Conservation (phyloP, 1,140 invertebrate species). For the Orussus abietinus region DNA sequence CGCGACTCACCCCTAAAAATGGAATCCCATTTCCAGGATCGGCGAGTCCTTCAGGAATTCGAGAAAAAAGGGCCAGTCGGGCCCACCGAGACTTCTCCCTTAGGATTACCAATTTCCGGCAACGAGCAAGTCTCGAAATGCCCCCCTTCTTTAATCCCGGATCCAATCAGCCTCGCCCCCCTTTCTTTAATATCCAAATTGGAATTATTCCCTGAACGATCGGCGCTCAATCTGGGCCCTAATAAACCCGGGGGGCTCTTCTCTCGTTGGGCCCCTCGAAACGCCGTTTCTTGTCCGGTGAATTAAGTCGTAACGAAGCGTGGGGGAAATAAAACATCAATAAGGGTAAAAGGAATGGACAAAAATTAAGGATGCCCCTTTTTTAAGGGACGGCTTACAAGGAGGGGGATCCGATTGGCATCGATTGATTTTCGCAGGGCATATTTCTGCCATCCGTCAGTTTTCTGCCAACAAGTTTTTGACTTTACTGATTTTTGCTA, state of each 20-base stretch:
- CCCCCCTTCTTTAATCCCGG: slow-evolving; percentile 9
- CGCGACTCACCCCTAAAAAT: too few species aligned
- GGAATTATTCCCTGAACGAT: slow-evolving; percentile 8
- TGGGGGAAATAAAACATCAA: slow-evolving; percentile 12
- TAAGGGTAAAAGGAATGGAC: neutral
- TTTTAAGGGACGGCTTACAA: too few species aligned
- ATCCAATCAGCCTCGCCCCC: slow-evolving; percentile 22
- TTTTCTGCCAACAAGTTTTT: too few species aligned
- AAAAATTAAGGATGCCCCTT: too few species aligned
- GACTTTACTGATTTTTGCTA: too few species aligned
- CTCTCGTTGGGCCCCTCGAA: slow-evolving; percentile 1
- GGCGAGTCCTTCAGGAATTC: too few species aligned
- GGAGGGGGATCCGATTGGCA: too few species aligned
- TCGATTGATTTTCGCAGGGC: too few species aligned
- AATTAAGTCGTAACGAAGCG: slow-evolving; percentile 37
- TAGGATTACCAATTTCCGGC: slow-evolving; percentile 39
- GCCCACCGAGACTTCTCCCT: too few species aligned
- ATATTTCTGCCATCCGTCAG: too few species aligned
- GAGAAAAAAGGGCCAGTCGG: too few species aligned
- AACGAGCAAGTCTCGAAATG: slow-evolving; percentile 27
- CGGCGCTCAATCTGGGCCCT: neutral
- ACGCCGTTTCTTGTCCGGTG: slow-evolving; percentile 6
- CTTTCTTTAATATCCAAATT: slow-evolving; percentile 20
- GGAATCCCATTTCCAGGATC: too few species aligned
- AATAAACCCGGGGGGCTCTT: neutral